Evolutionary conservation across 2,888 invertebrate genomes (phyloP).

Genomic region (Pammene aurita): DNA sequence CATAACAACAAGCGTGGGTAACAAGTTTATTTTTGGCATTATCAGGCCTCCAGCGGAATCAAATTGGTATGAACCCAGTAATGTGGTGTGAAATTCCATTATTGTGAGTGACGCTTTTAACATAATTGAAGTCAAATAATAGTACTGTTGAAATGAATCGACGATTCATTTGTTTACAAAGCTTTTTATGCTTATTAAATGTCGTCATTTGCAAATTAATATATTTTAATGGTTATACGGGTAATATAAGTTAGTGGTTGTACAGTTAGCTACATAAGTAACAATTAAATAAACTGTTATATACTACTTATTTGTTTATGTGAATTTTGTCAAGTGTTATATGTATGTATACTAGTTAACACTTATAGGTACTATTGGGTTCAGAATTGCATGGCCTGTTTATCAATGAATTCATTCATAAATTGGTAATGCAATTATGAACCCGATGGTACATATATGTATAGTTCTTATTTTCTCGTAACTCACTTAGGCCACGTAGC

Average conservation of each 20-base stretch:
- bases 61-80: neutral
- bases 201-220: neutral
- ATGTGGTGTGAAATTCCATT: neutral
- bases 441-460: no score
- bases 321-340: no score
- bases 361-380: no score
- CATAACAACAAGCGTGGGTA: neutral
- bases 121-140: neutral
- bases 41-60: neutral
- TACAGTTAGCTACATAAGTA: neutral
- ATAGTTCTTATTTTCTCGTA: no score
- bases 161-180: neutral
- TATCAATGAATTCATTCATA: no score
- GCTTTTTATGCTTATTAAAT: neutral
- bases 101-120: constrained; percentile 1
- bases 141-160: neutral
- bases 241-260: neutral
- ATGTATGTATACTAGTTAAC: no score
- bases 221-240: neutral
- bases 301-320: no score
- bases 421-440: no score
- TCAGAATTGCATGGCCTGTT: no score
- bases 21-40: constrained; percentile 6
- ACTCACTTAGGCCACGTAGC: no score
- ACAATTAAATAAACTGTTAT: no score